Percentiles rank a stretch among this genome's conserved stretches.
These are phyloP conservation scores for Rosalia funebris DNA, from an alignment of 2,888 invertebrate species.

Conservation along the genomic window DNA sequence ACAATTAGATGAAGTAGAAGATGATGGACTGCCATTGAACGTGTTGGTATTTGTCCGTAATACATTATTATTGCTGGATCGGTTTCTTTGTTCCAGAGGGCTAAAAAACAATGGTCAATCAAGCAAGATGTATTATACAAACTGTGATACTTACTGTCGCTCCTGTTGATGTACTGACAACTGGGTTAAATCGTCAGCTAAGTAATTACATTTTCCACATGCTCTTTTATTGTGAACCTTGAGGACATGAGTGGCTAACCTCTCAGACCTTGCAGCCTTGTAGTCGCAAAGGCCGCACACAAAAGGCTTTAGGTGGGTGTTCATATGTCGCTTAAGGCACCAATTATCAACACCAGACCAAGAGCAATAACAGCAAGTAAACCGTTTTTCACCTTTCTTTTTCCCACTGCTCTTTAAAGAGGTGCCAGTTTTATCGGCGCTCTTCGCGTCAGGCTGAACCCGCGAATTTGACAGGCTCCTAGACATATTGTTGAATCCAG, in stretches of 20 bases:
- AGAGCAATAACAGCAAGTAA: conserved; percentile 87
- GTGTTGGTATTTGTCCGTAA: conserved; percentile 53
- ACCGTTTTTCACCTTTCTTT: conserved; percentile 63
- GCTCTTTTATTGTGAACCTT: conserved; percentile 93
- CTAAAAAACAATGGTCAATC: conserved; percentile 62
- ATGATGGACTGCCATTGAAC: conserved; percentile 48
- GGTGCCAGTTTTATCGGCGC: conserved; percentile 43
- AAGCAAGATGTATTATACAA: conserved; percentile 5
- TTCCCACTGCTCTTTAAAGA: conserved; percentile 55
- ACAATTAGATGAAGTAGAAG: conserved; percentile 53
- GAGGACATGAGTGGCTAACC: conserved; percentile 87
- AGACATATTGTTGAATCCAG: conserved; percentile 57
- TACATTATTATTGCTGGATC: conserved; percentile 67
- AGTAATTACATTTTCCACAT: conserved; percentile 87
- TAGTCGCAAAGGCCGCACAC: conserved; percentile 92
- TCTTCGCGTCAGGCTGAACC: conserved; percentile 51
- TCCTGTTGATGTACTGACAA: conserved; percentile 82
- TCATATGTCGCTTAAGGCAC: conserved; percentile 91
- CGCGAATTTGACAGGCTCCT: conserved; percentile 47
- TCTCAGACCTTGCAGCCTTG: conserved; percentile 91
- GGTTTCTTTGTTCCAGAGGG: conserved; percentile 72
- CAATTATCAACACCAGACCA: conserved; percentile 95
- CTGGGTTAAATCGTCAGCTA: conserved; percentile 85
- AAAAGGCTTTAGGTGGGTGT: conserved; percentile 92
- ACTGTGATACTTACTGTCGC: conserved; percentile 72